Base-by-base conservation (phyloP, 2,113 vertebrate genomes). In the Mustela nigripes region DNA sequence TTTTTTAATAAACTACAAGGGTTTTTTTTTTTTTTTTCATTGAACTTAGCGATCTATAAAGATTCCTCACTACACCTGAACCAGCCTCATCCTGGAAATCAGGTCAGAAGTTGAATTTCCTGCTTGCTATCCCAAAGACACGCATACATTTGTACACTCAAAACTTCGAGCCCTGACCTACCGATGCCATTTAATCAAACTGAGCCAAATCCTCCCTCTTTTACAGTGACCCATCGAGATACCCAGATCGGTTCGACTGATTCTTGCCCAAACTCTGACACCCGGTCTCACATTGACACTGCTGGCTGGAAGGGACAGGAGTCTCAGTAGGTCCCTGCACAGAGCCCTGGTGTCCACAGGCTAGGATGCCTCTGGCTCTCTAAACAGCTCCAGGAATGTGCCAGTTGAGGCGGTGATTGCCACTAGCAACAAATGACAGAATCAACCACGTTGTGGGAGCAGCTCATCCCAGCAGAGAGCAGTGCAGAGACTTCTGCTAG, bases 1-100 rank as follows among this genome's bases (percentile, higher is more conserved):
- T 28, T 96, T 96, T 87, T 89, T 71, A 63, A 69, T 91, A 83
- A 96, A 87, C n/a, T 65, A 60, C 56, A 83, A 82, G 26, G 5
- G 33, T 39, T 39, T 39, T 0, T 39, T 84, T 93, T 76, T 76
- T 89, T 53, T 53, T 74, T 18, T 31, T 14, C 39, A 31, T 74
- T 67, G 33, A 86, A 42, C 31, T 79, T 90, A 45, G 39, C 39
- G 5, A 93, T 81, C 45, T 73, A 45, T 95, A 92, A 82, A 91
- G 62, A 69, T 22, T 86, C 22, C 63, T 18, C 71, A 12, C 16
- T 65, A 84, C 12, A 26, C 83, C 94, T 79, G 91, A 90, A 88
- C 62, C 63, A 62, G 26, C 56, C 36, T 74, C 12, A 67, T 36
- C 48, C 56, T 74, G 48, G 45, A 85, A 92, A 80, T 96, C 21